Evolutionary conservation across 1,140 invertebrate species (phyloP), one percentile per base, ranked within the genome.

Genomic region (Bicyclus anynana): DNA sequence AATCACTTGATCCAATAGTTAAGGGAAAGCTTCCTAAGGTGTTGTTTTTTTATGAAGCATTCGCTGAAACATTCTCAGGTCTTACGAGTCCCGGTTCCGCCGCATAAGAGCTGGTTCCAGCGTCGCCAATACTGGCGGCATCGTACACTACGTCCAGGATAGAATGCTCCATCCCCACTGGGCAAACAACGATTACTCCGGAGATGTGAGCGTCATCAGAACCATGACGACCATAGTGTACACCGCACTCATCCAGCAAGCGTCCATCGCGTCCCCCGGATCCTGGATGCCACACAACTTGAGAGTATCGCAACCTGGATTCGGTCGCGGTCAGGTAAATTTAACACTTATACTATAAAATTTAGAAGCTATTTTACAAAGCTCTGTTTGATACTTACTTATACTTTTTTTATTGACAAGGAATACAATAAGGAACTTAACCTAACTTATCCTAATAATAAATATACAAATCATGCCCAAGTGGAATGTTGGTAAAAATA

Each of bases 81-180:
- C 35, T 0, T 69, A 64, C 44, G 21, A 12, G 13, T 46, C 54
- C 3, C 2, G 14, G 0, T 44, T 50, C 35, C 66, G 68, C 40
- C 68, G 72, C 33, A 60, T 77, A 29, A 49, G 74, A 10, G 67
- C 69, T 2, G 74, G 74, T 2, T 51, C 66, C 13, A 57, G 58
- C 0, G 52, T 21, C 20, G 65, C 72, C 6, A 52, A 37, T 18
- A 23, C 12, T 2, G 68, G 72, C 1, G 72, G 70, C 1, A 7
- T 53, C 2, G 18, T 72, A n/a, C 13, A 29, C 38, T 35, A 62
- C n/a, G 35, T 70, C 2, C 37, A 20, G 0, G 29, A 29, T 0
- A 55, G 53, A 10, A 33, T 51, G 17, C 78, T 78, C 55, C 75
- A 78, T 46, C 75, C 75, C 1, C 37, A 46, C 0, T 76, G 62